A percentile compares a stretch with the other conserved stretches of the same genome.
These are phyloP conservation scores for Dasypus novemcinctus DNA, from an alignment of 2,113 vertebrate species.

Conservation along the genomic window DNA sequence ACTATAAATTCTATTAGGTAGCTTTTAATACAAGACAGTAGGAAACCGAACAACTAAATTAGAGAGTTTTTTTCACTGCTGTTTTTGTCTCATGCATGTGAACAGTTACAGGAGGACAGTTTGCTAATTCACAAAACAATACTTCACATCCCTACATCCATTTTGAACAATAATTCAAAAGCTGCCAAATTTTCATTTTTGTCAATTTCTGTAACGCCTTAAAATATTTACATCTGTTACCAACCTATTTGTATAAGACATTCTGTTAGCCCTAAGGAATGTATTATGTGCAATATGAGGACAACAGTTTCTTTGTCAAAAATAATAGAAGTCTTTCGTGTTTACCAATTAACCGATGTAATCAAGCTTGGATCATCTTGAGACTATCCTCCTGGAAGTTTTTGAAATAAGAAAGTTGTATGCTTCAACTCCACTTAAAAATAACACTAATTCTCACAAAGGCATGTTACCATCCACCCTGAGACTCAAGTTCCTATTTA, in stretches of 20 bases:
- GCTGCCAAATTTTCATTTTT: slow-evolving; percentile 3
- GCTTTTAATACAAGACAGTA: slow-evolving; percentile 85
- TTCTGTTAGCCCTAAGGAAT: background rate
- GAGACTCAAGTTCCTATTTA: background rate
- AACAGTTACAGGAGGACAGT: slow-evolving; percentile 54
- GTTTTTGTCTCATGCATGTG: slow-evolving; percentile 71
- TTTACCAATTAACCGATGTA: background rate
- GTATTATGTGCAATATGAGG: background rate
- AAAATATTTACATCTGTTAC: background rate
- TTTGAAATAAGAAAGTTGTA: background rate
- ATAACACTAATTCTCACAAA: background rate
- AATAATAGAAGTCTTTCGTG: background rate
- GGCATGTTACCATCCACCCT: too few relatives aligned
- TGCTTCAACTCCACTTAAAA: background rate
- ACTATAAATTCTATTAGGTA: slow-evolving; percentile 88
- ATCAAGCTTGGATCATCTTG: background rate
- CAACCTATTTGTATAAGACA: background rate
- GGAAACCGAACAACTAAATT: slow-evolving; percentile 83
- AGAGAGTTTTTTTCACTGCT: slow-evolving; percentile 68
- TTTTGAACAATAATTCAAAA: slow-evolving; percentile 21
- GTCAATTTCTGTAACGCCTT: background rate
- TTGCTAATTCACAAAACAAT: slow-evolving; percentile 47
- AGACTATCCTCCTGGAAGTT: background rate
- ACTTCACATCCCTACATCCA: background rate
- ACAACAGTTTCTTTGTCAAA: background rate